These are phyloP conservation scores for Desmophyllum pertusum DNA, from an alignment of 92 coral and sea anemone species.

Conservation along the genomic window DNA sequence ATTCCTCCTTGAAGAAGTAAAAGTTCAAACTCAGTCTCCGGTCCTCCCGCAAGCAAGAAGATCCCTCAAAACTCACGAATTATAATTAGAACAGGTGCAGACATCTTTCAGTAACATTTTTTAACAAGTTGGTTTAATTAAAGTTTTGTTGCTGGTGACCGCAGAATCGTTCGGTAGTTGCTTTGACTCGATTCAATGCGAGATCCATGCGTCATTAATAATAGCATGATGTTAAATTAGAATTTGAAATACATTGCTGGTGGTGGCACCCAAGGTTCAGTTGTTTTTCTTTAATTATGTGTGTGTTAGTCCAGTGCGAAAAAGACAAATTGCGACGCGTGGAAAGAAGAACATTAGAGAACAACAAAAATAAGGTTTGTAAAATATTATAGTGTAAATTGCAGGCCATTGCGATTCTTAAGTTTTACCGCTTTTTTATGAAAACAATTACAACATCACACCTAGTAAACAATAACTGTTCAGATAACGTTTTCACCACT, in stretches of 20 bases:
- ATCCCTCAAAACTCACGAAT: too few species aligned
- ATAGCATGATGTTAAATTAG: not conserved
- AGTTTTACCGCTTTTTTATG: not conserved
- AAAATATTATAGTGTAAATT: not conserved
- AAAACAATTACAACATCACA: not conserved
- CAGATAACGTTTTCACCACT: not conserved
- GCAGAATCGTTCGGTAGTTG: not conserved
- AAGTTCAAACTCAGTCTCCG: too few species aligned
- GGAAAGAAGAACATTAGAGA: not conserved
- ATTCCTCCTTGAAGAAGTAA: too few species aligned
- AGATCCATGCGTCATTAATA: not conserved
- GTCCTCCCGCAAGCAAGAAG: too few species aligned
- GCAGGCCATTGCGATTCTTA: not conserved
- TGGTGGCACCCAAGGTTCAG: not conserved
- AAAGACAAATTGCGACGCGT: not conserved
- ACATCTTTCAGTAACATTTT: not conserved
- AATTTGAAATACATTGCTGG: constrained; percentile 7
- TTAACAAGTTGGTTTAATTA: not conserved
- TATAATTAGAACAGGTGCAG: too few species aligned
- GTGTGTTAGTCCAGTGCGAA: too few species aligned
- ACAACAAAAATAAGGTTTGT: constrained; percentile 1
- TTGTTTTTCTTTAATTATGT: not conserved
- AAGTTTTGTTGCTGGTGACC: not conserved
- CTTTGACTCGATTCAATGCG: constrained; percentile 13
- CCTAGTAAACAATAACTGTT: not conserved